Conservation (phyloP, 2,113 vertebrate genomes). For the Synchiropus splendidus region DNA sequence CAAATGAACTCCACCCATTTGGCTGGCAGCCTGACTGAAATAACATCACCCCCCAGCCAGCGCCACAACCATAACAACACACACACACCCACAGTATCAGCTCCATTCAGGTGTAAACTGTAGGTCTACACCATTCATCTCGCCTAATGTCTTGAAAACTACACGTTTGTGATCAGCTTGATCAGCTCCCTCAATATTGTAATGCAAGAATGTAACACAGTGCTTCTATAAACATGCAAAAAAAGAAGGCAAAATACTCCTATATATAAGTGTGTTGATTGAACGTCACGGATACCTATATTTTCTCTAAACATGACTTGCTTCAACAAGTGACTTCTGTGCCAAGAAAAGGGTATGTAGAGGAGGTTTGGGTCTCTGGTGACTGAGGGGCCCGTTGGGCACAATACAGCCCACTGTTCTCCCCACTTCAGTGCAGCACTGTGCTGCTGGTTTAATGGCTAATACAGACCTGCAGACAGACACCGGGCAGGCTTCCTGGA, state of each 20-base stretch:
- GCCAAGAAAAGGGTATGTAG: slow-evolving; percentile 15
- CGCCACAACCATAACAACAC: slow-evolving; percentile 10
- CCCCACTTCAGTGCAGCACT: slow-evolving; percentile 14
- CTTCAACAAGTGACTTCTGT: too few species aligned
- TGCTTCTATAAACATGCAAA: too few species aligned
- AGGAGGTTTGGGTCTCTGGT: slow-evolving; percentile 23
- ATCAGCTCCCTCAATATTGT: too few species aligned
- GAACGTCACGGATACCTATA: too few species aligned
- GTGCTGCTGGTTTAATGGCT: slow-evolving; percentile 37
- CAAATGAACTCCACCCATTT: slow-evolving; percentile 48
- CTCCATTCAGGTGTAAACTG: slow-evolving; percentile 24
- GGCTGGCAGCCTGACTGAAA: slow-evolving; percentile 36
- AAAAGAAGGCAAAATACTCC: too few species aligned
- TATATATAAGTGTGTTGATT: too few species aligned
- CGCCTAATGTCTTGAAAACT: too few species aligned
- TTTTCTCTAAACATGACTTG: too few species aligned
- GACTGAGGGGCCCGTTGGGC: slow-evolving; percentile 23
- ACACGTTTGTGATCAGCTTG: too few species aligned
- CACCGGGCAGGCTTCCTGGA: slow-evolving; percentile 26
- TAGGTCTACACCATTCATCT: slow-evolving; percentile 15
- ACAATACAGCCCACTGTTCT: slow-evolving; percentile 54
- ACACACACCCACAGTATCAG: slow-evolving; percentile 20
- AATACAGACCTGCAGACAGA: slow-evolving; percentile 24
- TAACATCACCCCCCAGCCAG: slow-evolving; percentile 28
- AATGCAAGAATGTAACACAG: too few species aligned